Percentiles rank a stretch among this genome's conserved stretches.
Conservation (phyloP, 1,140 invertebrate species). For the Paracyclopina nana region DNA sequence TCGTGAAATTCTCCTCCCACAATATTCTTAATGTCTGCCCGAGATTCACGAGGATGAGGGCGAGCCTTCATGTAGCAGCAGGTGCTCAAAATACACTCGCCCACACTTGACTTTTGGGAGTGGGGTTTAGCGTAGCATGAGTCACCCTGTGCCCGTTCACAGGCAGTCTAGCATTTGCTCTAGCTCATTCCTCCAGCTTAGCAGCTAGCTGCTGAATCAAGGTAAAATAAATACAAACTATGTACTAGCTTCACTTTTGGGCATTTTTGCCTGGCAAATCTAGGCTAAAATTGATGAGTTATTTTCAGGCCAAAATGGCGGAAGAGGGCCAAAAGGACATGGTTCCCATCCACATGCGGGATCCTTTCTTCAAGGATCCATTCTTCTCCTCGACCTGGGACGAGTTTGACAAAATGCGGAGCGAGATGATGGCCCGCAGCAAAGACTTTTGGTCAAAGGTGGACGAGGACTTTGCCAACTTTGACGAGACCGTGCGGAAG, state of each 20-base stretch:
- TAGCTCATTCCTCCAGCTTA: no score
- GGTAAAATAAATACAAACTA: background rate
- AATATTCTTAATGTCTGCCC: no score
- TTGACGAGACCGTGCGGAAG: constrained; percentile 3
- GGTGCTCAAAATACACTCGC: no score
- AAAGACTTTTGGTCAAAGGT: constrained; percentile 10
- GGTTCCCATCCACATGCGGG: constrained; percentile 17
- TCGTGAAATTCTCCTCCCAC: no score
- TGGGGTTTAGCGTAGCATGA: no score
- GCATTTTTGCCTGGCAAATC: background rate
- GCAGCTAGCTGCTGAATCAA: no score
- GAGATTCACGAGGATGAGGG: no score
- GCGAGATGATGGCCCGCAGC: constrained; percentile 6
- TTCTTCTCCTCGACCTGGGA: constrained; percentile 15
- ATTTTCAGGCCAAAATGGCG: constrained; percentile 39
- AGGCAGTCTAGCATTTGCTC: no score
- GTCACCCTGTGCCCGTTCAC: no score
- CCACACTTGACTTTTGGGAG: no score
- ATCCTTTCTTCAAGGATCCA: constrained; percentile 14
- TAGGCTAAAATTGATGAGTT: background rate
- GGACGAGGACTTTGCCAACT: constrained; percentile 14
- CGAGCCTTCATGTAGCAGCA: no score
- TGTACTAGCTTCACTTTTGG: background rate
- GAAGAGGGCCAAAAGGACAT: constrained; percentile 35
- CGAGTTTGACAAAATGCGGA: constrained; percentile 11